Evolutionary conservation across 2,888 invertebrate species (phyloP), one percentile per base, ranked within the genome.

Genomic region (Lasioglossum vierecki): DNA sequence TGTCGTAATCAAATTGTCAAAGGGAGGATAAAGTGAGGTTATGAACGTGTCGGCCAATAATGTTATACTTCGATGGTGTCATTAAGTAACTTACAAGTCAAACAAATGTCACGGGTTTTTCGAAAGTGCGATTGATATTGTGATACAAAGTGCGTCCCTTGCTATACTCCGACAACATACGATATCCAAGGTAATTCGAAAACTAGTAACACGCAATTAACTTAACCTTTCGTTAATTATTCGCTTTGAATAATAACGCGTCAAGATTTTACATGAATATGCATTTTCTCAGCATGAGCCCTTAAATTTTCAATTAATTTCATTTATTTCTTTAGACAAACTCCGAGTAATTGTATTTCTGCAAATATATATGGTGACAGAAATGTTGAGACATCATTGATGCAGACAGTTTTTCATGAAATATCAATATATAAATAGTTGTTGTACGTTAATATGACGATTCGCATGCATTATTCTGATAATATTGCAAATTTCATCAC

Each of bases 21-120:
- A 76, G 68, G 35, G 44, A 26, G n/a, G 49, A 76, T 70, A 85
- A 57, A 89, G 89, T 89, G 87, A 89, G 89, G 89, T 89, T 89
- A 89, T 82, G 88, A 84, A 82, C 82, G 82, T 86, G 88, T 79
- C 82, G 73, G 79, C 79, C 84, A 81, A 78, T 81, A 84, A 86
- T 84, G 82, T 79, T 88, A 72, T 72, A 80, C 73, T 83, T 60
- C 35, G 60, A 77, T 76, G 76, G 86, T 86, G 82, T 81, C 78
- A 78, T 81, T 80, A 80, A 86, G 81, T 81, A 87, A 86, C 83
- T 79, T 70, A 72, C 63, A 15, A 76, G 73, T 66, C 66, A 60
- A 72, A 66, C 79, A 80, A 86, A 84, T 81, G 85, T 80, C 76
- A 83, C 46, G 44, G 73, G 76, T 78, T 73, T 46, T 26, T 76